A percentile compares a stretch with the other conserved stretches of the same genome.
phyloP scores from a whole-genome alignment of 2,888 invertebrate genomes.

The Leptura quadrifasciata region DNA sequence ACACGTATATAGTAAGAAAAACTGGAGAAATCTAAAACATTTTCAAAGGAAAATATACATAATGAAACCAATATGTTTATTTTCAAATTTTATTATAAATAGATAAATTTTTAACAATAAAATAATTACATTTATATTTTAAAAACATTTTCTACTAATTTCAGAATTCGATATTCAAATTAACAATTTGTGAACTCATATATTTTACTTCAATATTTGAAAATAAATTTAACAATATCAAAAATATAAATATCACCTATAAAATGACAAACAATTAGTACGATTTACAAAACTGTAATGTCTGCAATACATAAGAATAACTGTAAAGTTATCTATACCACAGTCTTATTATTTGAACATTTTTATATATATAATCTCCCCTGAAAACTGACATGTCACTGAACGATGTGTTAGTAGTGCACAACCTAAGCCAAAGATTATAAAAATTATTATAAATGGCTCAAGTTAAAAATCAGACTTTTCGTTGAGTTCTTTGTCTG shows the following conservation, averaged over 20 bases:
- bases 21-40: not conserved
- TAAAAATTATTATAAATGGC: too few species aligned
- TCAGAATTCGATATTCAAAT: slow-evolving; percentile 20
- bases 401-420: too few species aligned
- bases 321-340: not conserved
- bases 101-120: slow-evolving; percentile 32
- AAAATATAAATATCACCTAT: slow-evolving; percentile 43
- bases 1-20: too few species aligned
- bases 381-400: not conserved
- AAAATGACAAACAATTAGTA: slow-evolving; percentile 29
- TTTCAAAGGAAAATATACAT: not conserved
- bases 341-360: slow-evolving; percentile 7
- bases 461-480: too few species aligned
- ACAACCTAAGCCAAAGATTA: too few species aligned
- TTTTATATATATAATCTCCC: not conserved
- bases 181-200: slow-evolving; percentile 27
- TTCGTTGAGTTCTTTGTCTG: too few species aligned
- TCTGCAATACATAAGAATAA: slow-evolving; percentile 1
- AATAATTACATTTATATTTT: slow-evolving; percentile 29
- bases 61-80: not conserved
- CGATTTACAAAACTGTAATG: slow-evolving; percentile 4
- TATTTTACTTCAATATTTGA: slow-evolving; percentile 18
- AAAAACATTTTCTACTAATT: slow-evolving; percentile 4
- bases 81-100: slow-evolving; percentile 32
- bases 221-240: slow-evolving; percentile 47